Evolutionary conservation across 1,140 invertebrate species (phyloP).

Genomic region (Olivierus martensii): DNA sequence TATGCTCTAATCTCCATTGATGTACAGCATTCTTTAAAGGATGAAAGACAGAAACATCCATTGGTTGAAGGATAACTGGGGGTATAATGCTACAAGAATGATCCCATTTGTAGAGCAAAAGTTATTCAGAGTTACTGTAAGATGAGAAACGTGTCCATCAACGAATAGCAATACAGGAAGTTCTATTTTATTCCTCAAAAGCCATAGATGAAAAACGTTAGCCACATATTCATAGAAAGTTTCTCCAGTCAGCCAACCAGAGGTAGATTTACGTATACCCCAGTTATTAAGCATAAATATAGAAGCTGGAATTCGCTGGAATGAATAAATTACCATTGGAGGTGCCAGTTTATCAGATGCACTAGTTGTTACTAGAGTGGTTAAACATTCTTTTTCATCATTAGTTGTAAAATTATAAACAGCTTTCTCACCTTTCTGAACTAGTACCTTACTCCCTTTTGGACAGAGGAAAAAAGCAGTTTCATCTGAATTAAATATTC

Average conservation of each 20-base stretch:
- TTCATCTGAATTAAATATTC: too few species aligned
- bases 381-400: not conserved
- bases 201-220: not conserved
- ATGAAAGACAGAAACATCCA: not conserved
- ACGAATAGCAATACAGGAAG: not conserved
- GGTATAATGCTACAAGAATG: not conserved
- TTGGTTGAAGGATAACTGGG: not conserved
- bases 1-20: too few species aligned
- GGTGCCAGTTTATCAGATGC: not conserved
- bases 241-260: not conserved
- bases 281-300: not conserved
- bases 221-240: not conserved
- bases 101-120: not conserved
- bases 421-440: too few species aligned
- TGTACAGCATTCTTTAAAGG: too few species aligned
- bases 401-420: too few species aligned
- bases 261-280: not conserved
- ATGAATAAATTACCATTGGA: not conserved
- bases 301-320: not conserved
- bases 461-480: too few species aligned
- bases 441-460: too few species aligned
- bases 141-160: not conserved
- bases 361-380: not conserved
- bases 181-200: slow-evolving; percentile 16
- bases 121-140: not conserved